These are phyloP conservation scores for Sylvia borin DNA, from an alignment of 2,797 vertebrate genomes.

Conservation along the genomic window DNA sequence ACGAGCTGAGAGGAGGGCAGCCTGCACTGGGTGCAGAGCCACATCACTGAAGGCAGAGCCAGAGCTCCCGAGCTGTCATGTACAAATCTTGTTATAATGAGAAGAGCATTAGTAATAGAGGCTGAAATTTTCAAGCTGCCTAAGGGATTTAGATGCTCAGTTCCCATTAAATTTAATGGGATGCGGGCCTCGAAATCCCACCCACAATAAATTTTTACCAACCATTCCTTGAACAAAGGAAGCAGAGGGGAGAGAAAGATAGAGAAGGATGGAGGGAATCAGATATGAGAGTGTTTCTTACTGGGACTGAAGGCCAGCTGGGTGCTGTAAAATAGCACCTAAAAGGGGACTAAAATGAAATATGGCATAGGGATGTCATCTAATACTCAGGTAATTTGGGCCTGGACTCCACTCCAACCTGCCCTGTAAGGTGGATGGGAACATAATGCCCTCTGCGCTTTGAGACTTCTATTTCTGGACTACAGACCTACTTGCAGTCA, in stretches of 20 bases:
- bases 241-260: not conserved
- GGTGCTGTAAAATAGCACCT: not conserved
- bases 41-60: not conserved
- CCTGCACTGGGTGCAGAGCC: not conserved
- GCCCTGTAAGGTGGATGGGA: not conserved
- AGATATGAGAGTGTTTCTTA: not conserved
- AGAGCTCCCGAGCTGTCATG: constrained; percentile 52
- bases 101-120: constrained; percentile 56
- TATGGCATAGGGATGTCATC: not conserved
- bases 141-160: constrained; percentile 67
- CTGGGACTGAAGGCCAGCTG: not conserved
- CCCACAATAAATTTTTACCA: constrained; percentile 60
- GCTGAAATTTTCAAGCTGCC: constrained; percentile 68
- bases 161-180: constrained; percentile 66
- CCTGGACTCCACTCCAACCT: not conserved
- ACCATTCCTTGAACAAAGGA: not conserved
- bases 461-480: constrained; percentile 46
- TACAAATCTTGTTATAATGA: constrained; percentile 67
- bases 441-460: not conserved
- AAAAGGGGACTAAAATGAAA: not conserved
- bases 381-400: not conserved
- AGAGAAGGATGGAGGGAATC: not conserved
- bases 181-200: constrained; percentile 31
- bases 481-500: constrained; percentile 25
- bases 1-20: constrained; percentile 16